phyloP scores from a whole-genome alignment of 2,888 invertebrate species.

The Ellobium chinense region DNA sequence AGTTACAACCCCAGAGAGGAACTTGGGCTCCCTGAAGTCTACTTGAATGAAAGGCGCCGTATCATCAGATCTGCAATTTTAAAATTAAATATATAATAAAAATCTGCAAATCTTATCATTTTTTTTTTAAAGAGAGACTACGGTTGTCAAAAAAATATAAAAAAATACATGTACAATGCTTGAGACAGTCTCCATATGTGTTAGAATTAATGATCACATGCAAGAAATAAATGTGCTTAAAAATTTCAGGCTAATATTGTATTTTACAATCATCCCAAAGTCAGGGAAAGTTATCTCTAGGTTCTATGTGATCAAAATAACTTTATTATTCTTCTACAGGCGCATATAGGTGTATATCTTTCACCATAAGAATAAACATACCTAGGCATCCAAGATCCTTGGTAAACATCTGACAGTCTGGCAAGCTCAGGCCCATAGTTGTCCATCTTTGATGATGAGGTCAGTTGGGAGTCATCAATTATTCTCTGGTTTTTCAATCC shows the following conservation, averaged over 20 bases:
- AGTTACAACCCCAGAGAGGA: conserved; percentile 61
- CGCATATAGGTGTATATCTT: too few species aligned
- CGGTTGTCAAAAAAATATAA: too few species aligned
- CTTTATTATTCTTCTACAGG: too few species aligned
- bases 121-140: too few species aligned
- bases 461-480: conserved; percentile 83
- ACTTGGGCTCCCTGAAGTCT: conserved; percentile 58
- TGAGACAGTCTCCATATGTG: too few species aligned
- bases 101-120: background rate
- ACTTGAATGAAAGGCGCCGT: conserved; percentile 55
- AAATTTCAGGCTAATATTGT: too few species aligned
- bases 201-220: too few species aligned
- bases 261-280: too few species aligned
- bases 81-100: background rate
- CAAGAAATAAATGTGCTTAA: too few species aligned
- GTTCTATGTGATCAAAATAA: too few species aligned
- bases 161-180: too few species aligned
- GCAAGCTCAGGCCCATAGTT: conserved; percentile 79
- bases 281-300: too few species aligned
- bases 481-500: conserved; percentile 83
- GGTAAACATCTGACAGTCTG: conserved; percentile 74
- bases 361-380: conserved; percentile 48
- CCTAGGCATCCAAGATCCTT: conserved; percentile 54
- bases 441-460: conserved; percentile 82
- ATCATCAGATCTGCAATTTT: conserved; percentile 23